A percentile compares a stretch with the other conserved stretches of the same genome.
Conservation (phyloP, 2,888 invertebrate genomes). For the Folsomia manolachei region DNA sequence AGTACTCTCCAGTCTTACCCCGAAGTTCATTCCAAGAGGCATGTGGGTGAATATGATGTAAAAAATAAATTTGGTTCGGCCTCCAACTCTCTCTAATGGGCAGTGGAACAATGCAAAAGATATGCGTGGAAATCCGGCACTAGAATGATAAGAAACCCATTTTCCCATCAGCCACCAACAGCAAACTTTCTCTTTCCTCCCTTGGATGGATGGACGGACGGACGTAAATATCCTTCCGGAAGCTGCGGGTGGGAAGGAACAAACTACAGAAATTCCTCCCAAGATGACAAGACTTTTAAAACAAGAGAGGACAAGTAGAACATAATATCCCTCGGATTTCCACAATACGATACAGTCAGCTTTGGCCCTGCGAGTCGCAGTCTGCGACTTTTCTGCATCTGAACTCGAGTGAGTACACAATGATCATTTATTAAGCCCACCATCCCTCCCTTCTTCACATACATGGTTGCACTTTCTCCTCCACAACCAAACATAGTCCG, state of each 20-base stretch:
- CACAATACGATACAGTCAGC: no score
- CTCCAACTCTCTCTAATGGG: constrained; percentile 42
- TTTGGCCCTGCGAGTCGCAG: no score
- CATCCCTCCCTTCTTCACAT: neutral
- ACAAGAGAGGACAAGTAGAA: neutral
- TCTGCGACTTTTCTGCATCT: neutral
- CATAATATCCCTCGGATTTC: neutral
- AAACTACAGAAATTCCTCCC: constrained; percentile 32
- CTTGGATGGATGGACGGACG: no score
- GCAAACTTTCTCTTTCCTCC: neutral
- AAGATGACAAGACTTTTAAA: neutral
- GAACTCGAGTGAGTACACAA: neutral
- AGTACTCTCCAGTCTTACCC: neutral
- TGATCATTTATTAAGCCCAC: neutral
- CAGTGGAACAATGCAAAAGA: constrained; percentile 44
- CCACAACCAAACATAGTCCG: neutral
- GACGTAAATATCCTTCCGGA: constrained; percentile 40
- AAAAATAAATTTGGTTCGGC: constrained; percentile 39
- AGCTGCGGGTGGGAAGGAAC: constrained; percentile 41
- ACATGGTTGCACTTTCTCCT: neutral
- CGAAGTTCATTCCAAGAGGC: neutral
- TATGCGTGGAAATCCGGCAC: constrained; percentile 38
- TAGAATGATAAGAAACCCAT: constrained; percentile 8
- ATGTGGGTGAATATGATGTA: neutral
- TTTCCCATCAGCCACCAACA: neutral